These are phyloP conservation scores for Pomacea canaliculata DNA, from an alignment of 2,888 invertebrate genomes.

Conservation along the genomic window DNA sequence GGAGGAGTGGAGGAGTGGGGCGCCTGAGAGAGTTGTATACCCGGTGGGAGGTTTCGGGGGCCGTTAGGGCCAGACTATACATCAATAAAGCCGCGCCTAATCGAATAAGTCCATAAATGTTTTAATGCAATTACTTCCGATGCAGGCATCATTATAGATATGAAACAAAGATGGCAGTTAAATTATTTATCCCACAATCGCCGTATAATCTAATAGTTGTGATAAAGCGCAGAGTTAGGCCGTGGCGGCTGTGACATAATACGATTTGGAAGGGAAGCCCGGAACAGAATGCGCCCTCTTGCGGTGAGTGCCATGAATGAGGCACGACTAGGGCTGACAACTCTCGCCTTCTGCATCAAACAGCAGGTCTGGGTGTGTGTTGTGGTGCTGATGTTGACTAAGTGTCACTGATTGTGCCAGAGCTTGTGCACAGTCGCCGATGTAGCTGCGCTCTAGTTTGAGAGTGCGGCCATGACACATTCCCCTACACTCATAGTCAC, in stretches of 20 bases:
- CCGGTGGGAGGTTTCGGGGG: slow-evolving; percentile 4
- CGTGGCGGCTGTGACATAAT: slow-evolving; percentile 38
- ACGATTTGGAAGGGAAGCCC: slow-evolving; percentile 35
- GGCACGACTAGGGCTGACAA: background rate
- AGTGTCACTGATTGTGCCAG: no score
- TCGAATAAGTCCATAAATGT: slow-evolving; percentile 46
- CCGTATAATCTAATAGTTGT: slow-evolving; percentile 42
- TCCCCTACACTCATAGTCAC: no score
- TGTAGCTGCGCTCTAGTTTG: no score
- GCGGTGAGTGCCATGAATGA: slow-evolving; percentile 10
- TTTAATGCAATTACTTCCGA: slow-evolving; percentile 47
- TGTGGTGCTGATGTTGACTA: slow-evolving; percentile 7
- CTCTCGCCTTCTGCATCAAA: background rate
- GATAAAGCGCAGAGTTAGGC: slow-evolving; percentile 42
- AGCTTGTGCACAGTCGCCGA: no score
- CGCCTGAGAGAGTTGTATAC: background rate
- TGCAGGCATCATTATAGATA: slow-evolving; percentile 50
- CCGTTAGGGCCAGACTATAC: slow-evolving; percentile 27
- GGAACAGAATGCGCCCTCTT: slow-evolving; percentile 21
- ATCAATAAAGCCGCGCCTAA: slow-evolving; percentile 43
- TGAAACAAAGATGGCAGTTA: slow-evolving; percentile 53
- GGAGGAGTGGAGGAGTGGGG: background rate
- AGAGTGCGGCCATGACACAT: no score
- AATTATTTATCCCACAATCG: slow-evolving; percentile 51
- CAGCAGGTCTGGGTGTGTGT: slow-evolving; percentile 3